phyloP scores from a whole-genome alignment of 1,140 invertebrate genomes.

The Nasonia vitripennis region DNA sequence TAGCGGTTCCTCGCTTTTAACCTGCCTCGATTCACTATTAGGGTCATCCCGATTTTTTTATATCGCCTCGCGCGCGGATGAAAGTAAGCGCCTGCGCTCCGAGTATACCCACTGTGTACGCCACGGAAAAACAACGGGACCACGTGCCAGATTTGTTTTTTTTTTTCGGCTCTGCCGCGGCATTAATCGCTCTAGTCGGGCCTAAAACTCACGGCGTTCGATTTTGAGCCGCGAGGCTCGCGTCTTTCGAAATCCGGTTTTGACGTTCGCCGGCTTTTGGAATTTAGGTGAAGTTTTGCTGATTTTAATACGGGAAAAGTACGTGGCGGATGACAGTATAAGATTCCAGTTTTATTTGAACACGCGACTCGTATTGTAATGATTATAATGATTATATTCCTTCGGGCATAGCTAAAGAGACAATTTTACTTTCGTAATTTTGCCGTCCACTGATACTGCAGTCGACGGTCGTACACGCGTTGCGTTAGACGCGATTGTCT shows the following conservation, averaged over 20 bases:
- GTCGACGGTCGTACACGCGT: background rate
- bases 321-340: too few species aligned
- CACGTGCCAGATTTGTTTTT: slow-evolving; percentile 44
- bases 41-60: background rate
- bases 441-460: background rate
- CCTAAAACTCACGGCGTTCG: background rate
- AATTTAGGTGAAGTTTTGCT: background rate
- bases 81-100: slow-evolving; percentile 23
- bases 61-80: background rate
- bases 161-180: background rate
- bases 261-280: background rate
- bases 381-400: too few species aligned
- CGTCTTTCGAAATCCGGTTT: background rate
- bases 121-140: slow-evolving; percentile 40
- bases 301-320: background rate
- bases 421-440: background rate
- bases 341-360: too few species aligned
- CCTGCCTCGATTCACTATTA: slow-evolving; percentile 14
- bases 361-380: too few species aligned
- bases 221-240: background rate
- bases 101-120: background rate
- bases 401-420: background rate
- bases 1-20: background rate
- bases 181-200: background rate
- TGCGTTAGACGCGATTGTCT: background rate